Evolutionary conservation across 2,888 invertebrate species (phyloP).

Genomic region (Caenorhabditis panamensis): DNA sequence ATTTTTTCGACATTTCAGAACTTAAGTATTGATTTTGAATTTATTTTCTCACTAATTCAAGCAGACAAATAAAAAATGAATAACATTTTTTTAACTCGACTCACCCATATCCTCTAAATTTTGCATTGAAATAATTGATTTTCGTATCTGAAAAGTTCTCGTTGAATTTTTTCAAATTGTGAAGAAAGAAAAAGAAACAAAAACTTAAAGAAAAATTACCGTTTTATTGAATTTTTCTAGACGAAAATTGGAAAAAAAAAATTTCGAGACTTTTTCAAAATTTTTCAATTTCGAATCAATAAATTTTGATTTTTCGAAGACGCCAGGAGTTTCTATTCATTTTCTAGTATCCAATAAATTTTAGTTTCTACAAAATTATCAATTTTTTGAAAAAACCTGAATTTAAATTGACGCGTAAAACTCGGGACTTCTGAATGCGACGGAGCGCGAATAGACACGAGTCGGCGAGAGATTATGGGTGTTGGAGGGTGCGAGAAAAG

Average conservation of each 20-base stretch:
- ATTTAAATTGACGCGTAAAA: conserved; percentile 30
- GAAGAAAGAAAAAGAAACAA: no score
- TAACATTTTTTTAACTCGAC: no score
- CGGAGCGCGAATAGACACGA: conserved; percentile 51
- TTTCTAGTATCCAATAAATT: no score
- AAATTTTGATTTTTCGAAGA: not conserved
- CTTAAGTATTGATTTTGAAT: no score
- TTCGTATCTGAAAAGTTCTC: no score
- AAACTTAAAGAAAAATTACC: conserved; percentile 4
- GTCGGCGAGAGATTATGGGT: not conserved
- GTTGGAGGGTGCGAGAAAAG: conserved; percentile 18
- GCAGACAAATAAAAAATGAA: no score
- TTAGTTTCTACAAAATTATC: no score
- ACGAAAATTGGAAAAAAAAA: not conserved
- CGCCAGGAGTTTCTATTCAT: no score
- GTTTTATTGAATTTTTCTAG: not conserved
- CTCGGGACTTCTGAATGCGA: conserved; percentile 19
- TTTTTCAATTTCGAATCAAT: not conserved
- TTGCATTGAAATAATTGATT: conserved; percentile 45
- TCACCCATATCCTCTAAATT: conserved; percentile 47
- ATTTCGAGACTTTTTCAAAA: not conserved
- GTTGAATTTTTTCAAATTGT: no score
- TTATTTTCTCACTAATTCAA: no score
- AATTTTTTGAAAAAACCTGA: not conserved
- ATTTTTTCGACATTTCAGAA: no score